phyloP scores from a whole-genome alignment of 2,888 invertebrate genomes.

The Tetrapedia diversipes region DNA sequence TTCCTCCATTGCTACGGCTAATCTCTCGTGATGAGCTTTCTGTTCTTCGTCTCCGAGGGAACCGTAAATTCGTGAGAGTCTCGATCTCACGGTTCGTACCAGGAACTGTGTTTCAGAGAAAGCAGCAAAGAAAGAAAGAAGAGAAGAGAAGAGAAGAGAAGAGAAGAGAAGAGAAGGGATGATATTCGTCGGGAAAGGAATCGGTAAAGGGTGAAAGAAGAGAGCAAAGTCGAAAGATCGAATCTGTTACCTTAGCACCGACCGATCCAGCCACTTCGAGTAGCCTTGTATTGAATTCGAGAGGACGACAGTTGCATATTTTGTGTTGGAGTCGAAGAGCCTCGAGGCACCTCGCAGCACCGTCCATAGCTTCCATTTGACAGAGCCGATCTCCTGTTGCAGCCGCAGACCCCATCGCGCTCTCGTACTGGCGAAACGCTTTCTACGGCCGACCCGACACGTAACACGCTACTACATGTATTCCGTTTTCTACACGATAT shows the following conservation, averaged over 20 bases:
- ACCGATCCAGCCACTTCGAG: conserved; percentile 93
- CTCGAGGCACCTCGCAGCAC: conserved; percentile 92
- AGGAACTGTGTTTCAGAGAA: conserved; percentile 85
- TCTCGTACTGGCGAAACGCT: conserved; percentile 92
- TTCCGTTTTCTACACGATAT: not conserved
- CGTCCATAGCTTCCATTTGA: conserved; percentile 96
- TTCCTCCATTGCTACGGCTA: conserved; percentile 86
- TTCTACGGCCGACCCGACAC: conserved; percentile 82
- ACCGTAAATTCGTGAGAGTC: conserved; percentile 91
- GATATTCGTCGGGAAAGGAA: conserved; percentile 1
- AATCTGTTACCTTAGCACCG: conserved; percentile 90
- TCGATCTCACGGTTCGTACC: conserved; percentile 90
- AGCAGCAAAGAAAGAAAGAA: not conserved
- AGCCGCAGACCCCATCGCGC: conserved; percentile 92
- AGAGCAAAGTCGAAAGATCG: conserved; percentile 20
- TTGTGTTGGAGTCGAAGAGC: conserved; percentile 90
- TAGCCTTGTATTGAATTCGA: conserved; percentile 93
- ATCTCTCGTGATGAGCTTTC: conserved; percentile 89
- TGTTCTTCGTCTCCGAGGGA: conserved; percentile 92
- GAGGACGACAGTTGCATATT: conserved; percentile 93
- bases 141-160: not conserved
- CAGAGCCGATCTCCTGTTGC: conserved; percentile 92
- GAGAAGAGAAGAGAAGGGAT: not conserved
- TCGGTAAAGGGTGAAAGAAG: not conserved
- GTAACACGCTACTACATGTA: not conserved